Evolutionary conservation across 2,888 invertebrate genomes (phyloP).

Genomic region (Pollenia labialis): DNA sequence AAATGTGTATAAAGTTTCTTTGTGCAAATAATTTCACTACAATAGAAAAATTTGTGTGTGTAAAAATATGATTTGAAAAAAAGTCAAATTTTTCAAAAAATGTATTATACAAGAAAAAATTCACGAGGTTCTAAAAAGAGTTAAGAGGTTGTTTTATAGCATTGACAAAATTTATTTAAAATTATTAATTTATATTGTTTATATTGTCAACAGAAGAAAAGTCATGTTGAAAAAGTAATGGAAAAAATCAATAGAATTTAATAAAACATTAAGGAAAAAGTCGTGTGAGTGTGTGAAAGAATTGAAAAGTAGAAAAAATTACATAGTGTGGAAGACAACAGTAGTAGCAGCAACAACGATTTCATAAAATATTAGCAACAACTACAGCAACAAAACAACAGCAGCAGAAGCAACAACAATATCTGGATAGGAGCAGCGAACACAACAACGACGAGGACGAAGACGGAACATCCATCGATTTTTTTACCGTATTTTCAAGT

Average conservation of each 20-base stretch:
- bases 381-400: constrained; percentile 51
- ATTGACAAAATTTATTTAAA: constrained; percentile 30
- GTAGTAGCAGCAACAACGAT: constrained; percentile 48
- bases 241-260: constrained; percentile 64
- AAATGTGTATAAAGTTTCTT: constrained; percentile 8
- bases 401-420: constrained; percentile 43
- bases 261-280: constrained; percentile 57
- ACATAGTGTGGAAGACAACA: constrained; percentile 40
- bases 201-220: constrained; percentile 38
- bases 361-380: constrained; percentile 57
- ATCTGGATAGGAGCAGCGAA: constrained; percentile 15
- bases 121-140: constrained; percentile 48
- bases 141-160: background rate
- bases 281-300: constrained; percentile 24
- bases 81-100: constrained; percentile 21
- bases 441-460: constrained; percentile 56
- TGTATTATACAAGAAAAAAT: constrained; percentile 53
- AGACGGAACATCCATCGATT: constrained; percentile 70
- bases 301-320: constrained; percentile 28
- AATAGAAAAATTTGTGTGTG: constrained; percentile 34
- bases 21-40: constrained; percentile 42
- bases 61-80: constrained; percentile 35
- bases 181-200: constrained; percentile 34
- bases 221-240: constrained; percentile 2
- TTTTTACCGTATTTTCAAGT: constrained; percentile 69